Base-by-base conservation (phyloP, 2,113 vertebrate genomes). In the Puffinus mauretanicus region DNA sequence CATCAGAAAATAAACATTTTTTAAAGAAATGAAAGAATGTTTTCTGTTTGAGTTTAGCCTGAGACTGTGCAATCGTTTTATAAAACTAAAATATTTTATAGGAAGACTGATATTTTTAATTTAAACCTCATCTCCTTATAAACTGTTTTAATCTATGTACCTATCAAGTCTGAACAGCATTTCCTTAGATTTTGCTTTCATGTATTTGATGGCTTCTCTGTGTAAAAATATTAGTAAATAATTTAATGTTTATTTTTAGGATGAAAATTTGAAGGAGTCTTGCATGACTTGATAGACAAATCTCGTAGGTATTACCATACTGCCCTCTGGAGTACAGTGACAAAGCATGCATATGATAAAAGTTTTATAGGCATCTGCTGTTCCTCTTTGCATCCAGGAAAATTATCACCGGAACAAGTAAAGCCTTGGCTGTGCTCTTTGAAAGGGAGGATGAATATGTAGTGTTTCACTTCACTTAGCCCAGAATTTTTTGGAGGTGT, bases 291-390 rank as follows among this genome's bases (percentile, higher is more conserved):
- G 42, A 19, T 12, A 20, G 90, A 82, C 36, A 29, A 66, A 82
- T 82, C 60, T 95, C 91, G 95, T 66, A 40, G 26, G 60, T 51
- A 97, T 96, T 92, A 85, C 98, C 97, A 97, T 93, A 94, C 97
- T 98, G 98, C 98, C 98, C 98, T 97, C 98, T 98, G 95, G 97
- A 97, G 98, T 94, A 85, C 97, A 85, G 61, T 24, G 67, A n/a
- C 69, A 82, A 65, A 91, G 47, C 44, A 30, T 29, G 20, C 6
- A 2, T n/a, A 10, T 16, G 36, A 27, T 15, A 8, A 27, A 62
- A 76, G 24, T 55, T 84, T 78, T 47, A 17, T 2, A 75, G 24
- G 55, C 24, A 38, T 92, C 47, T 92, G 67, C 62, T 76, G 16
- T 7, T 86, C 55, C 38, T 72, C 19, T 69, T 36, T 62, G 69